Percentiles rank a stretch among this genome's conserved stretches.
phyloP scores from a whole-genome alignment of 2,888 invertebrate genomes.

The Nesidiocoris tenuis region DNA sequence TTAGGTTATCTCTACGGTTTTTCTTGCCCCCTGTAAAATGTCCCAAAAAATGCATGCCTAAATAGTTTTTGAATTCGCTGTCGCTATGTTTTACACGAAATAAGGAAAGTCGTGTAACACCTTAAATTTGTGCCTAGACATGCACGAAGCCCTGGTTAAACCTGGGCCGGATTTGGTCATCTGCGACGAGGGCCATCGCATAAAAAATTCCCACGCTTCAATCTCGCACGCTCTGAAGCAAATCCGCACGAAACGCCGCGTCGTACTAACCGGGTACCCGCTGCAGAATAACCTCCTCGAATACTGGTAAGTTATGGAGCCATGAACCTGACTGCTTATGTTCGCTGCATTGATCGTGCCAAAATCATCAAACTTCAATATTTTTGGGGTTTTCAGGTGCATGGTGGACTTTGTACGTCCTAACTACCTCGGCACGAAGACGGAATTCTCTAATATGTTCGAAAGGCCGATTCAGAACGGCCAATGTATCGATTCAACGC shows the following conservation, averaged over 20 bases:
- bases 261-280: constrained; percentile 97
- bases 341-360: not conserved
- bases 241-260: constrained; percentile 88
- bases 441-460: constrained; percentile 98
- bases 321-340: not conserved
- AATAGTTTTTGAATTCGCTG: too few relatives aligned
- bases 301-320: constrained; percentile 68
- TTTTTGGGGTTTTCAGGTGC: constrained; percentile 59
- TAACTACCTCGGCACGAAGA: constrained; percentile 93
- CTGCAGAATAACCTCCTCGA: constrained; percentile 95
- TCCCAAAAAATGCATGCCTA: too few relatives aligned
- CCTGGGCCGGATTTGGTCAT: constrained; percentile 88
- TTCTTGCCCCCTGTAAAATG: too few relatives aligned
- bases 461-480: constrained; percentile 98
- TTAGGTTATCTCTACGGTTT: too few relatives aligned
- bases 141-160: constrained; percentile 79
- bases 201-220: constrained; percentile 96
- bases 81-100: too few relatives aligned
- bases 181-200: constrained; percentile 95
- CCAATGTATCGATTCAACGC: constrained; percentile 95
- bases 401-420: constrained; percentile 99
- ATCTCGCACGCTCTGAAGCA: constrained; percentile 93
- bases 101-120: too few relatives aligned
- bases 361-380: too few relatives aligned
- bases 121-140: constrained; percentile 65